Evolutionary conservation across 2,113 vertebrate species (phyloP), one percentile per base, ranked within the genome.

Genomic region (Chitala chitala): DNA sequence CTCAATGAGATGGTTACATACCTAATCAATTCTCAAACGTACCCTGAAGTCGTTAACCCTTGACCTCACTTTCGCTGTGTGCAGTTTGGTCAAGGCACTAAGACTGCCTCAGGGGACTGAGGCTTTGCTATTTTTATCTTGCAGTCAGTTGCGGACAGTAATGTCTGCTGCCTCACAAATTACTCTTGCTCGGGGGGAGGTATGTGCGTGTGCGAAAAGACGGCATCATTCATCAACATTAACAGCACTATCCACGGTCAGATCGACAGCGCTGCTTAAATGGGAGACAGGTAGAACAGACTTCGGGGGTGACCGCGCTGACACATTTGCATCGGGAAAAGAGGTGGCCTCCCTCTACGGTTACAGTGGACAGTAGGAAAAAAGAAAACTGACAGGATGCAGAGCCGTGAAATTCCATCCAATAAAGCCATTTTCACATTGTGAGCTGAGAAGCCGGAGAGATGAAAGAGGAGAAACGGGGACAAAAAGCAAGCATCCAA

Each of bases 371-470:
- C n/a, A n/a, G n/a, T n/a, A n/a, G n/a, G 31, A 38, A 20, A 6
- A 38, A 46, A 38, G 58, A 13, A n/a, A 29, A 29, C 38, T 13
- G 7, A 13, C 0, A 6, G 3, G 15, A 38, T n/a, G 58, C 31
- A 38, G 12, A 13, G 20, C 26, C 17, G 29, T 38, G 29, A 29
- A 61, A 61, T 61, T 61, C 58, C 31, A 36, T 26, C 29, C 58
- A 61, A 61, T 31, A 61, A 7, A 61, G 58, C 58, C 33, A 61
- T 61, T 61, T 38, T 36, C 33, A 61, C 58, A 33, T 61, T 15
- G 29, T 61, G 29, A 20, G 38, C 31, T 61, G 58, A 61, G 31
- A 61, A 33, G n/a, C 31, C n/a, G 24, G 68, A 53, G 12, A 8
- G 15, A 36, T 20, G 20, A n/a, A n/a, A n/a, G n/a, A n/a, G n/a